phyloP scores from a whole-genome alignment of 2,113 vertebrate species.

The Pimephales promelas region DNA sequence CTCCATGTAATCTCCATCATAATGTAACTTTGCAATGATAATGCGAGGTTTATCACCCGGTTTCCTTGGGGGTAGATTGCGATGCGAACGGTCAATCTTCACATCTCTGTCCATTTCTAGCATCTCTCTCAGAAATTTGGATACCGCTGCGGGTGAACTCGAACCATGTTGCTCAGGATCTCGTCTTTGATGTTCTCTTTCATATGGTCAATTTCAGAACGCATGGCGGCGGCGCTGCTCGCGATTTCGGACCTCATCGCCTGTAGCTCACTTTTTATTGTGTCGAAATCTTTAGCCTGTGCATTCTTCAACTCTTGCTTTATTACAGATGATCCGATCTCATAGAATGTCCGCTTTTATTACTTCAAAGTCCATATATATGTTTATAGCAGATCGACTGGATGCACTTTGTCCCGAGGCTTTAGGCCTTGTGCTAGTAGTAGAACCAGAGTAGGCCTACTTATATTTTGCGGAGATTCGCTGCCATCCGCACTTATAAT shows the following conservation, averaged over 20 bases:
- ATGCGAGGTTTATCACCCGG: too few relatives aligned
- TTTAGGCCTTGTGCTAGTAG: constrained; percentile 11
- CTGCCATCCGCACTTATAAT: background rate
- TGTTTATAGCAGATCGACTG: background rate
- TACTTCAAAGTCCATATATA: background rate
- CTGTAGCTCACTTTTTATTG: constrained; percentile 14
- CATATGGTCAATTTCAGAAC: background rate
- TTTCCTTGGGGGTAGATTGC: too few relatives aligned
- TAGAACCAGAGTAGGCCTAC: background rate
- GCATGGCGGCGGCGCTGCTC: background rate
- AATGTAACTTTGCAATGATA: too few relatives aligned
- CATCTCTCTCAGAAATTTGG: too few relatives aligned
- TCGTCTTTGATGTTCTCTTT: too few relatives aligned
- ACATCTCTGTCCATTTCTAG: too few relatives aligned
- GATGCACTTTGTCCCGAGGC: background rate
- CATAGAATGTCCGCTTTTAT: constrained; percentile 34
- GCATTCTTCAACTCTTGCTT: constrained; percentile 28
- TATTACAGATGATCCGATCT: constrained; percentile 21
- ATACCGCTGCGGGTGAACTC: too few relatives aligned
- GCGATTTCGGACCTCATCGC: background rate
- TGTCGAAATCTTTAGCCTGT: constrained; percentile 1
- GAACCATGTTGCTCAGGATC: too few relatives aligned
- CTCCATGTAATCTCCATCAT: too few relatives aligned
- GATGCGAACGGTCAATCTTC: too few relatives aligned
- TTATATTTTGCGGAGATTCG: constrained; percentile 27